Conservation (phyloP, 1,140 invertebrate genomes). For the Vollenhovia emeryi region DNA sequence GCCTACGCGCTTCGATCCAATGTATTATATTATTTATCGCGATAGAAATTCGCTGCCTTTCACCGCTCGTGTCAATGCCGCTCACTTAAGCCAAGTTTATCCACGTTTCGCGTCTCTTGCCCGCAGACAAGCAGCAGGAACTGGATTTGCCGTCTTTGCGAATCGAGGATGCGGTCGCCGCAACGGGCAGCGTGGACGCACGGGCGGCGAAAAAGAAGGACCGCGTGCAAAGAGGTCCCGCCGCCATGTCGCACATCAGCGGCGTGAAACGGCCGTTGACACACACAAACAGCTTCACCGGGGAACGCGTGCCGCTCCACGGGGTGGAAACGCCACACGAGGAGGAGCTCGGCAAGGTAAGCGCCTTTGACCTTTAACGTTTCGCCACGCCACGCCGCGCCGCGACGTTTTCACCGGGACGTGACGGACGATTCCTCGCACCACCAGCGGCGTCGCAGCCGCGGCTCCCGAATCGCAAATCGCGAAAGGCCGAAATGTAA, state of each 20-base stretch:
- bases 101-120: neutral
- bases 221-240: slow-evolving; percentile 86
- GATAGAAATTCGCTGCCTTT: neutral
- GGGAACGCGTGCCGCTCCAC: slow-evolving; percentile 94
- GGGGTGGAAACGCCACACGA: slow-evolving; percentile 97
- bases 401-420: too few relatives aligned
- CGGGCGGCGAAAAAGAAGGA: slow-evolving; percentile 88
- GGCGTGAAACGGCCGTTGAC: slow-evolving; percentile 95
- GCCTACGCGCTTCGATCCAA: neutral
- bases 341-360: slow-evolving; percentile 93
- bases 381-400: neutral
- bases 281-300: slow-evolving; percentile 96
- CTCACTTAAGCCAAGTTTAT: neutral
- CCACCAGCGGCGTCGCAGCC: neutral
- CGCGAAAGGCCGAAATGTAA: neutral
- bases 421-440: neutral
- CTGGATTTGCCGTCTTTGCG: slow-evolving; percentile 95
- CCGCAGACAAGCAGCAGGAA: slow-evolving; percentile 97
- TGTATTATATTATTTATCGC: neutral
- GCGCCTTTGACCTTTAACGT: slow-evolving; percentile 27
- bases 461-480: neutral
- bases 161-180: slow-evolving; percentile 90
- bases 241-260: slow-evolving; percentile 95
- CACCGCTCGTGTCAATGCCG: neutral
- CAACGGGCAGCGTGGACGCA: slow-evolving; percentile 83